phyloP scores from a whole-genome alignment of 2,888 invertebrate genomes.

The Oscheius sp. region DNA sequence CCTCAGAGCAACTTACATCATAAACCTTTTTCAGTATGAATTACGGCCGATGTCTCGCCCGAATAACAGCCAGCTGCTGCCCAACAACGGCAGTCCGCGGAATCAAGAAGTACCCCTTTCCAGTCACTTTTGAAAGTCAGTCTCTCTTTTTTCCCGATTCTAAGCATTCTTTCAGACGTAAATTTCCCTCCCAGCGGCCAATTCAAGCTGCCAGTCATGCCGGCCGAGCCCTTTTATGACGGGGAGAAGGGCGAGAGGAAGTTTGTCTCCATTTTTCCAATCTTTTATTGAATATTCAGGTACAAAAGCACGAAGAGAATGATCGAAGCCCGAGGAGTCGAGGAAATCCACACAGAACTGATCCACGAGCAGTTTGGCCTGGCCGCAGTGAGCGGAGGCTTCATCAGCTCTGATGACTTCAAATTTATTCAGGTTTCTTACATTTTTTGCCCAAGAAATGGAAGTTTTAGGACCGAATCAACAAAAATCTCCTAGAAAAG shows the following conservation, averaged over 20 bases:
- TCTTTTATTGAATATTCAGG: constrained; percentile 22
- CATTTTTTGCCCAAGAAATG: neutral
- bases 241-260: constrained; percentile 66
- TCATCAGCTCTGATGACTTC: constrained; percentile 66
- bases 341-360: constrained; percentile 83
- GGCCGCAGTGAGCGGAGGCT: constrained; percentile 80
- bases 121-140: constrained; percentile 69
- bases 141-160: neutral
- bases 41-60: constrained; percentile 4
- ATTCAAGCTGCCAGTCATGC: constrained; percentile 67
- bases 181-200: constrained; percentile 69
- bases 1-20: neutral
- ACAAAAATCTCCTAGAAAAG: constrained; percentile 83
- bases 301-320: constrained; percentile 67
- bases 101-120: constrained; percentile 64
- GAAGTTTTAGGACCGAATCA: constrained; percentile 79
- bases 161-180: constrained; percentile 60
- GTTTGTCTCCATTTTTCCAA: constrained; percentile 31
- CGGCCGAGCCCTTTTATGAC: constrained; percentile 69
- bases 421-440: constrained; percentile 57
- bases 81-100: constrained; percentile 41
- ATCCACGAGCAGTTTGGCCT: constrained; percentile 93
- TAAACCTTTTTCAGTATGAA: constrained; percentile 22
- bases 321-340: constrained; percentile 71
- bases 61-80: neutral